Conservation (phyloP, 2,797 vertebrate genomes). For the Paguma larvata region DNA sequence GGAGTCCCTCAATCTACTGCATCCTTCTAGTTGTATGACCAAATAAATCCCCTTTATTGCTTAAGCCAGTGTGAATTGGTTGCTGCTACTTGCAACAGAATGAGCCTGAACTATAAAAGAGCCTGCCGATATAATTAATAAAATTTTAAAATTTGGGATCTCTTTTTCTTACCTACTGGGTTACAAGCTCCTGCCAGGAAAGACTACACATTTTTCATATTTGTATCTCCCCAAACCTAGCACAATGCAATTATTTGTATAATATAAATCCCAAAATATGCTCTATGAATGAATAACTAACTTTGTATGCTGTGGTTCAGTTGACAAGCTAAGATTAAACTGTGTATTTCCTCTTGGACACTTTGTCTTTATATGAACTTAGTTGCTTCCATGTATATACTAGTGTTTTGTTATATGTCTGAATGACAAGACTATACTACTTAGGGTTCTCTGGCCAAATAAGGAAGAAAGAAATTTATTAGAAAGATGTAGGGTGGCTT, state of each 20-base stretch:
- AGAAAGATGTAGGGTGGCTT: neutral
- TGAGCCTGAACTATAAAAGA: neutral
- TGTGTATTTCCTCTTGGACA: constrained; percentile 12
- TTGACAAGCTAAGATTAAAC: constrained; percentile 14
- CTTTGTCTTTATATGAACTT: neutral
- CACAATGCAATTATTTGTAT: neutral
- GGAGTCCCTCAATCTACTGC: neutral
- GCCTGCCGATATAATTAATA: neutral
- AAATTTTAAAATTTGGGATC: neutral
- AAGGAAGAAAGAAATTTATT: neutral
- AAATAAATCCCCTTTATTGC: neutral
- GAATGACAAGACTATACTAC: neutral
- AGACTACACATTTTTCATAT: neutral
- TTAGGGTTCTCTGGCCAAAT: constrained; percentile 15
- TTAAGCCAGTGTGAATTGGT: neutral
- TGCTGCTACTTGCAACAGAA: neutral
- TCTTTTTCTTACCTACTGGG: neutral
- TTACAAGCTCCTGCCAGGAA: neutral
- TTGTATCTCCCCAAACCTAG: neutral
- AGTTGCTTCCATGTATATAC: neutral
- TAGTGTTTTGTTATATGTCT: neutral
- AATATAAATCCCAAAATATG: neutral
- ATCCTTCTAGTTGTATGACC: neutral
- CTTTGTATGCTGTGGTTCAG: neutral
- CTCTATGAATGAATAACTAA: constrained; percentile 13